phyloP scores from a whole-genome alignment of 1,140 invertebrate species.

The Lasaia peninsularis region DNA sequence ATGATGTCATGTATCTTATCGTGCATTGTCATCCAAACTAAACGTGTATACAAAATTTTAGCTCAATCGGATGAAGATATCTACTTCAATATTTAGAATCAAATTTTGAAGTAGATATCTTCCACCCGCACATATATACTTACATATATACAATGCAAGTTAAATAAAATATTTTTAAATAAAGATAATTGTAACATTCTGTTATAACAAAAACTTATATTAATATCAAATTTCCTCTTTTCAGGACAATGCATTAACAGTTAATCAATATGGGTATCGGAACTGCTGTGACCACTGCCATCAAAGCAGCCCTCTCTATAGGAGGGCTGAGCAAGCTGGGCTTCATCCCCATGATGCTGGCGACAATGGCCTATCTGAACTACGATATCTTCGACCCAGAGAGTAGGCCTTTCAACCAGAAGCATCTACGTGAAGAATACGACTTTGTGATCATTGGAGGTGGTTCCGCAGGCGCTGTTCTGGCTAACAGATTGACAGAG shows the following conservation, averaged over 20 bases:
- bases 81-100: too few relatives aligned
- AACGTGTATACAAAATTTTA: too few relatives aligned
- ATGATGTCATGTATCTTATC: too few relatives aligned
- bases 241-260: slow-evolving; percentile 44
- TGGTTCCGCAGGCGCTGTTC: slow-evolving; percentile 91
- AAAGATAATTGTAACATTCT: too few relatives aligned
- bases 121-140: too few relatives aligned
- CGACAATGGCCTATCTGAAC: slow-evolving; percentile 88
- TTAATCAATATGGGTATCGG: slow-evolving; percentile 57
- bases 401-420: slow-evolving; percentile 85
- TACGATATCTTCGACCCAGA: slow-evolving; percentile 92
- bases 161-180: too few relatives aligned
- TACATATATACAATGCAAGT: too few relatives aligned
- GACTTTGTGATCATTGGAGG: slow-evolving; percentile 89
- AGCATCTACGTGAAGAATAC: slow-evolving; percentile 81
- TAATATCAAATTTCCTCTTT: slow-evolving; percentile 26
- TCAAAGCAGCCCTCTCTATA: slow-evolving; percentile 83
- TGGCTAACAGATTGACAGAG: slow-evolving; percentile 91
- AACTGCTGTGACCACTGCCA: slow-evolving; percentile 77
- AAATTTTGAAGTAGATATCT: too few relatives aligned
- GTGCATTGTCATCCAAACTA: too few relatives aligned
- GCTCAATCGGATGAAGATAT: too few relatives aligned
- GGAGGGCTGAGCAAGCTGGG: slow-evolving; percentile 84
- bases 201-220: too few relatives aligned
- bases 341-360: slow-evolving; percentile 87